These are phyloP conservation scores for Macropis europaea DNA, from an alignment of 2,888 invertebrate genomes.

Conservation along the genomic window DNA sequence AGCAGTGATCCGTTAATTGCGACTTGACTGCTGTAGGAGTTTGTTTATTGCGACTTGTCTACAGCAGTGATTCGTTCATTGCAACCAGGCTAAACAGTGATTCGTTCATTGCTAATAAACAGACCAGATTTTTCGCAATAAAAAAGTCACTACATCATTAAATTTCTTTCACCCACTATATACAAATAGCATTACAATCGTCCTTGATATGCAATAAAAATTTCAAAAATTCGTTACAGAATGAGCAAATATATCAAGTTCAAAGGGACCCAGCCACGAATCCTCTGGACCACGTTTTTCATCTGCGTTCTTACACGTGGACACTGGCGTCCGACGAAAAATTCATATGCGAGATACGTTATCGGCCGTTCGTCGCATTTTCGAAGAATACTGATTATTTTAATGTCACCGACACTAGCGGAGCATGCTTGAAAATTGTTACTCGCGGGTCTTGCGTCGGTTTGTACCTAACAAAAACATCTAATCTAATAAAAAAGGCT, in stretches of 20 bases:
- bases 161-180: no score
- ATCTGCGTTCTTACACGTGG: constrained; percentile 71
- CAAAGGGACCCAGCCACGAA: constrained; percentile 71
- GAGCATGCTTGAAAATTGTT: constrained; percentile 64
- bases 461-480: constrained; percentile 35
- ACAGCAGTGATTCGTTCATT: no score
- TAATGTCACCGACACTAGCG: constrained; percentile 65
- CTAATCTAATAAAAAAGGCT: not conserved
- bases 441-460: constrained; percentile 72
- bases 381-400: constrained; percentile 75
- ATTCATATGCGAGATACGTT: constrained; percentile 71
- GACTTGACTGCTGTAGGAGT: no score
- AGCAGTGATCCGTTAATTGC: no score
- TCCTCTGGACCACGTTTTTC: constrained; percentile 75
- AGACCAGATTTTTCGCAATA: no score
- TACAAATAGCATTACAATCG: no score
- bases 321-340: constrained; percentile 61
- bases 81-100: no score
- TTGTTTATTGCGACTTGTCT: no score
- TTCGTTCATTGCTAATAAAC: no score
- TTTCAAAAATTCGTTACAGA: constrained; percentile 54
- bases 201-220: no score
- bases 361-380: constrained; percentile 71
- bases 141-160: no score
- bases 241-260: constrained; percentile 63